Conservation (phyloP, 1,140 invertebrate genomes). For the Drosophila paulistorum region DNA sequence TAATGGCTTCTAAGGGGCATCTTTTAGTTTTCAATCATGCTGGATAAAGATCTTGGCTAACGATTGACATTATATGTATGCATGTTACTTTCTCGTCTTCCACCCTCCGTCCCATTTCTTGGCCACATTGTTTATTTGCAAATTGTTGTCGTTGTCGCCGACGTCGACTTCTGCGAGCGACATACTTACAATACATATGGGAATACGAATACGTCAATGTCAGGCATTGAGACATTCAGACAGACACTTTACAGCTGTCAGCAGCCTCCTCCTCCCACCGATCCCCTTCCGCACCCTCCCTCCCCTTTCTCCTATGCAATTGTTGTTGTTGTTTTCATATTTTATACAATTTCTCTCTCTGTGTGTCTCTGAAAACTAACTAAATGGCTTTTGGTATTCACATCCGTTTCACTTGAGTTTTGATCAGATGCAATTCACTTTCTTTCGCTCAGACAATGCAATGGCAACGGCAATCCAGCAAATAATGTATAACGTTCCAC, state of each 20-base stretch:
- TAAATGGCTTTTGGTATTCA: constrained; percentile 39
- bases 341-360: constrained; percentile 35
- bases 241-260: constrained; percentile 69
- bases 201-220: constrained; percentile 71
- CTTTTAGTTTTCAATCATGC: not conserved
- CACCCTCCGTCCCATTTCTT: constrained; percentile 10
- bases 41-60: constrained; percentile 19
- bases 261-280: not conserved
- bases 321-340: constrained; percentile 43
- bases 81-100: not conserved
- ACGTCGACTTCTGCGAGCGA: constrained; percentile 35
- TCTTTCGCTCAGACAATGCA: constrained; percentile 63
- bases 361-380: constrained; percentile 17
- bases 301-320: not conserved
- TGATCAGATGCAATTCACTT: constrained; percentile 72
- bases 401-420: constrained; percentile 69
- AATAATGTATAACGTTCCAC: constrained; percentile 60
- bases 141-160: constrained; percentile 42
- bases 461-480: constrained; percentile 22
- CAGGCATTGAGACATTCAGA: constrained; percentile 55
- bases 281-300: constrained; percentile 4
- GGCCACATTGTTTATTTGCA: constrained; percentile 57
- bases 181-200: constrained; percentile 38
- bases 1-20: no score
- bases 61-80: constrained; percentile 19